Conservation (phyloP, 1,140 invertebrate species). For the Drosophila bipectinata region DNA sequence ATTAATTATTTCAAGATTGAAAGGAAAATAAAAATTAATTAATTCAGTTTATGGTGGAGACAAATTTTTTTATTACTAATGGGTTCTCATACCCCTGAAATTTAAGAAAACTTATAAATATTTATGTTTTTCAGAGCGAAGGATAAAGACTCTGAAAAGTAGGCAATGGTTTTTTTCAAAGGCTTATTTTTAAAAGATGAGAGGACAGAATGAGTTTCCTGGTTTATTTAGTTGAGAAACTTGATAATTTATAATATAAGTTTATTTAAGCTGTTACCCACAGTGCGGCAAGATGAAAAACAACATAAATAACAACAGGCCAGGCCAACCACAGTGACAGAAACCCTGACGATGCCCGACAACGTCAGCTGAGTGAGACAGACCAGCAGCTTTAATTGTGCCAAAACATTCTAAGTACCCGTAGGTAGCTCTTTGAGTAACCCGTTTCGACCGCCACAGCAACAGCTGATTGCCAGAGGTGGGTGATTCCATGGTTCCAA, state of each 20-base stretch:
- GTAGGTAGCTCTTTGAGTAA: slow-evolving; percentile 63
- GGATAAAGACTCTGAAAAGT: neutral
- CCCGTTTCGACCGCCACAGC: slow-evolving; percentile 29
- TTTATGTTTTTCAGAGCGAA: neutral
- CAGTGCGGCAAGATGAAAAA: slow-evolving; percentile 24
- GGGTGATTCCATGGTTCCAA: neutral
- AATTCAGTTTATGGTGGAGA: neutral
- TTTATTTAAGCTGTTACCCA: slow-evolving; percentile 9
- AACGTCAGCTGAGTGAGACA: slow-evolving; percentile 63
- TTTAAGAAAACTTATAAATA: neutral
- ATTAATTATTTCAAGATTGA: neutral
- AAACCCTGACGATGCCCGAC: slow-evolving; percentile 48
- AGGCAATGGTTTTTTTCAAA: neutral
- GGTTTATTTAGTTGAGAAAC: neutral
- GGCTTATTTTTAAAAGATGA: neutral
- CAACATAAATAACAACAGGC: slow-evolving; percentile 30
- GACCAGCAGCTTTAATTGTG: slow-evolving; percentile 74
- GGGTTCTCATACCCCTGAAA: neutral
- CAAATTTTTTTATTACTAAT: neutral
- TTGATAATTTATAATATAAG: neutral
- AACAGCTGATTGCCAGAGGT: slow-evolving; percentile 44
- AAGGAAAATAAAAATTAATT: neutral
- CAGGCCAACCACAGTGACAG: slow-evolving; percentile 26
- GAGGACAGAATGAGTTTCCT: neutral
- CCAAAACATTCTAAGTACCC: slow-evolving; percentile 75